Percentiles rank a stretch among this genome's conserved stretches.
phyloP scores from a whole-genome alignment of 2,797 vertebrate species.

The Dromococcyx pavoninus region DNA sequence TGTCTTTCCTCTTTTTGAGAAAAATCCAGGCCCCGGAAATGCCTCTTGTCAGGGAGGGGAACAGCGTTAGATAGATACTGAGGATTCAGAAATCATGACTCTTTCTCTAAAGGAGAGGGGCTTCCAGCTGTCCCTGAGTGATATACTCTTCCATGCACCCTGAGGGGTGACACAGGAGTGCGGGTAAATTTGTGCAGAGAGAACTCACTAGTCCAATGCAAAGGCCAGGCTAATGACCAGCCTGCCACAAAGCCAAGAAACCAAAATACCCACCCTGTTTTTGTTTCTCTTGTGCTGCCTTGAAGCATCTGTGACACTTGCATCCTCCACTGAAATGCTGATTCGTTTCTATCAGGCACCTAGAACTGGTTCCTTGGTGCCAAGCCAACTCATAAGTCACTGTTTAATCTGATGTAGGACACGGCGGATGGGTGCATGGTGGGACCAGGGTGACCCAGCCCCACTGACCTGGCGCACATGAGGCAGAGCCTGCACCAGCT shows the following conservation, averaged over 20 bases:
- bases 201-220: background rate
- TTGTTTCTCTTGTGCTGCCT: background rate
- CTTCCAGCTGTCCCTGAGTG: accelerated
- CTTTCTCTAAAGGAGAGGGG: background rate
- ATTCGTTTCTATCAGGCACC: background rate
- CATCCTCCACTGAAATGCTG: background rate
- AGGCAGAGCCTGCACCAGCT: background rate
- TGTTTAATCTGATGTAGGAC: background rate
- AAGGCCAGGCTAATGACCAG: background rate
- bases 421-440: accelerated
- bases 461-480: accelerated
- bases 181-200: background rate
- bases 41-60: background rate
- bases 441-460: accelerated
- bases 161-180: accelerated
- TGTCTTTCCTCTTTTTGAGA: background rate
- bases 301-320: background rate
- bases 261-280: background rate
- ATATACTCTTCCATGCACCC: accelerated
- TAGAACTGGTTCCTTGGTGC: background rate
- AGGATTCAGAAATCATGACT: background rate
- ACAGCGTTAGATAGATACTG: background rate
- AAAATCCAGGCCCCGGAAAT: background rate
- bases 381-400: accelerated
- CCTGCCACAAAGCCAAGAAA: background rate